phyloP scores from a whole-genome alignment of 1,140 invertebrate genomes.

The Leucophenga varia region DNA sequence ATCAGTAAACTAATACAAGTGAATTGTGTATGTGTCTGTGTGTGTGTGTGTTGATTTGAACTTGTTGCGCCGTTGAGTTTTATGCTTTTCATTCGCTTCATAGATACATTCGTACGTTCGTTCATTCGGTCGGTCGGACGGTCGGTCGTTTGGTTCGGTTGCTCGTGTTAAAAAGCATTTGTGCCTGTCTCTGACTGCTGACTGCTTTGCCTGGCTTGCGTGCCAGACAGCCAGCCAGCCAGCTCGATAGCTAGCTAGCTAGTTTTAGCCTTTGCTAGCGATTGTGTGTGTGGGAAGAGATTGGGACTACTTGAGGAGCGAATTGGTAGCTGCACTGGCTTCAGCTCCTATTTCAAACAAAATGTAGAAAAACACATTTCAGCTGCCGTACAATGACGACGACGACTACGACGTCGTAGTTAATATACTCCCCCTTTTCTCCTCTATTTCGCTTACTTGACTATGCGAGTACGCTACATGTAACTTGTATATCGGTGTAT shows the following conservation, averaged over 20 bases:
- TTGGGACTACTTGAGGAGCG: conserved; percentile 57
- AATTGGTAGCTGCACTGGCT: conserved; percentile 57
- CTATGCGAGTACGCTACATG: no score
- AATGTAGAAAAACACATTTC: conserved; percentile 56
- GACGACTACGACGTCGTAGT: no score
- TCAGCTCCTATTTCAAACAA: conserved; percentile 57
- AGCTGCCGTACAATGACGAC: conserved; percentile 52
- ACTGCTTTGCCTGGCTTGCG: no score
- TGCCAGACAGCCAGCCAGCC: background rate
- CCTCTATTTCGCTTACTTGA: no score
- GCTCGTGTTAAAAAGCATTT: no score
- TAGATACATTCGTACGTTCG: background rate
- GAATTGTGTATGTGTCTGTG: conserved; percentile 4
- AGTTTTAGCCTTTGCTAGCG: background rate
- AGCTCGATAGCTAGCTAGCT: background rate
- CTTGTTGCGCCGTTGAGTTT: conserved; percentile 47
- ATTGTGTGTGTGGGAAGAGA: conserved; percentile 51
- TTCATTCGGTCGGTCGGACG: no score
- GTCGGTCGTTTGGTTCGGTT: conserved; percentile 7
- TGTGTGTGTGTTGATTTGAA: conserved; percentile 27
- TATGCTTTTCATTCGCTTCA: no score
- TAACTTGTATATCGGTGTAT: no score
- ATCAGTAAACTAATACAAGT: conserved; percentile 7
- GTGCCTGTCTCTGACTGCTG: conserved; percentile 21
- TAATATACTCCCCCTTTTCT: no score